These are phyloP conservation scores for Neuroscelio doddi DNA, from an alignment of 2,888 invertebrate species.

Conservation along the genomic window DNA sequence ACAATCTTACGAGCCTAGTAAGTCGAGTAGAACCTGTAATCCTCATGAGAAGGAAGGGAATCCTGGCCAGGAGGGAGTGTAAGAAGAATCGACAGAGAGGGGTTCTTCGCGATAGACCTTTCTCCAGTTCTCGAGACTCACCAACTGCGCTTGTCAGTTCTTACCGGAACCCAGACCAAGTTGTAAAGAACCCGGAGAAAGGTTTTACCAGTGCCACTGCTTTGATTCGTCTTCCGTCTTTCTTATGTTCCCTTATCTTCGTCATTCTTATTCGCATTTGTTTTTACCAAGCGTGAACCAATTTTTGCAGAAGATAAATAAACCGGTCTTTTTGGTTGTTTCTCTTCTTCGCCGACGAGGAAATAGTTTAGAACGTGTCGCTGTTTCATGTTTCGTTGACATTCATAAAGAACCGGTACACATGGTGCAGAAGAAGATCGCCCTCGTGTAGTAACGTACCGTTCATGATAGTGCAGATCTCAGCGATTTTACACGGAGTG, in stretches of 20 bases:
- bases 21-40: constrained; percentile 18
- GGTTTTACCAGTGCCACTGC: constrained; percentile 22
- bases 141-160: constrained; percentile 44
- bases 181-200: constrained; percentile 46
- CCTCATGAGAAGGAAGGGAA: constrained; percentile 39
- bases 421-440: constrained; percentile 35
- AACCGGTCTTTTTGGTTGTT: neutral
- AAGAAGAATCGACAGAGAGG: constrained; percentile 46
- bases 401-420: no score
- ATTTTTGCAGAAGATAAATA: no score
- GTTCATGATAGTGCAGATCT: constrained; percentile 42
- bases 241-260: neutral
- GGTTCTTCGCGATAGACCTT: constrained; percentile 47
- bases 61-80: constrained; percentile 41
- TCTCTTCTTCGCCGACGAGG: no score
- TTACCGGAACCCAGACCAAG: constrained; percentile 49
- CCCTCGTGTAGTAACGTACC: neutral
- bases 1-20: constrained; percentile 25
- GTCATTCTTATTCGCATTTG: neutral
- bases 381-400: no score
- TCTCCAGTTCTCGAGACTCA: constrained; percentile 46
- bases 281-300: neutral
- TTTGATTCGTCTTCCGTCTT: constrained; percentile 5
- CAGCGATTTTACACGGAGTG: constrained; percentile 32
- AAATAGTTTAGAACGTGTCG: no score